Evolutionary conservation across 2,797 vertebrate genomes (phyloP).

Genomic region (Sebastiscus albofasciatus): DNA sequence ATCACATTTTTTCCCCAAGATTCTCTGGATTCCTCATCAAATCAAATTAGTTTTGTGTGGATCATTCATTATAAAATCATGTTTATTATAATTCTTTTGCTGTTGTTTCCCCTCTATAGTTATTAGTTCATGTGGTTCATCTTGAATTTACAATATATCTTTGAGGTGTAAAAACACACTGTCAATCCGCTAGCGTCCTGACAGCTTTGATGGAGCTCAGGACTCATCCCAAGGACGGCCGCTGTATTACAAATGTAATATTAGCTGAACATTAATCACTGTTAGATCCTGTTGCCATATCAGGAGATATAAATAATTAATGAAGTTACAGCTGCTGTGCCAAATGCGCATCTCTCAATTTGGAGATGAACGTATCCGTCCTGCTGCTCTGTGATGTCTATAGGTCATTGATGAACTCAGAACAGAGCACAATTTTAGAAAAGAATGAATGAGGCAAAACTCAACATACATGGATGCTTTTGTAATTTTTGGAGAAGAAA

Average conservation of each 20-base stretch:
- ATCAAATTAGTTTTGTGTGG: neutral
- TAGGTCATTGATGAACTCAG: no score
- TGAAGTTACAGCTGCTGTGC: neutral
- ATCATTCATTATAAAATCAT: neutral
- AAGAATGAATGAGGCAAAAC: neutral
- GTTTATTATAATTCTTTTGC: neutral
- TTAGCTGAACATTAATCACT: neutral
- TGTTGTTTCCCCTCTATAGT: neutral
- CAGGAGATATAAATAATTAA: neutral
- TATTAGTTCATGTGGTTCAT: neutral
- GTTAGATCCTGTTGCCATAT: neutral
- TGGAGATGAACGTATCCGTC: neutral
- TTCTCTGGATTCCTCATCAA: neutral
- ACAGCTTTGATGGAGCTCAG: neutral
- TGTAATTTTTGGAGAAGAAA: neutral
- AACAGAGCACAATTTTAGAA: no score
- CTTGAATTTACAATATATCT: neutral
- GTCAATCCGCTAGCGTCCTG: neutral
- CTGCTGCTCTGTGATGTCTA: neutral
- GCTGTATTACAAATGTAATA: neutral
- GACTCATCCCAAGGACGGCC: neutral
- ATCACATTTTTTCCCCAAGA: neutral
- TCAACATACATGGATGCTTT: neutral
- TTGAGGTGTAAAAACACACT: neutral
- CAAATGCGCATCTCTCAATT: neutral